phyloP scores from a whole-genome alignment of 2,113 vertebrate species.

The Polypterus senegalus region DNA sequence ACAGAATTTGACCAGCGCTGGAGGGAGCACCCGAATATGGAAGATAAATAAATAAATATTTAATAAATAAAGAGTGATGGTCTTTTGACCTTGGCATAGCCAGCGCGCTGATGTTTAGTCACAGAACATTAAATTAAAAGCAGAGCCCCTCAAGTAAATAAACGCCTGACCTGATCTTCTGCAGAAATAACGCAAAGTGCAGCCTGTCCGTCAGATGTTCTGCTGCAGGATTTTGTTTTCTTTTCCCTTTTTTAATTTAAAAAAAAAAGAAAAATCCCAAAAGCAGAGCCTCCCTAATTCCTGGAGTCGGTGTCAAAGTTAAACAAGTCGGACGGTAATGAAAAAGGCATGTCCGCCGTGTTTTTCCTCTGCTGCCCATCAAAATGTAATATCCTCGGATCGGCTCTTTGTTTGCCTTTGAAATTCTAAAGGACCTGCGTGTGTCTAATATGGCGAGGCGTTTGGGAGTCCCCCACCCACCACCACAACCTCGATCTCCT shows the following conservation, averaged over 20 bases:
- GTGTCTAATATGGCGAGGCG: conserved; percentile 43
- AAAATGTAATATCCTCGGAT: conserved; percentile 60
- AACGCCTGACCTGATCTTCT: too few species aligned
- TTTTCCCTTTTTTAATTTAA: neutral
- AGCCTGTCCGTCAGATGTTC: too few species aligned
- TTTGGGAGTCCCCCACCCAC: conserved; percentile 17
- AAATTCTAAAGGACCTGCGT: conserved; percentile 58
- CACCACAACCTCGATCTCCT: conserved; percentile 10
- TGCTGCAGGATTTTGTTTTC: neutral
- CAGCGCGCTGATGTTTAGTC: too few species aligned
- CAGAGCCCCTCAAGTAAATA: too few species aligned
- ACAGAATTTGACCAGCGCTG: too few species aligned
- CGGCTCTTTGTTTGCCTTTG: conserved; percentile 51
- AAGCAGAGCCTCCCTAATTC: conserved; percentile 15
- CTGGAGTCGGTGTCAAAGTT: conserved; percentile 15
- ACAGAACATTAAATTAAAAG: too few species aligned
- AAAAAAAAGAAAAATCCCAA: conserved; percentile 2
- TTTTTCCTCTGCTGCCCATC: conserved; percentile 47
- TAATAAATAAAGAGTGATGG: too few species aligned
- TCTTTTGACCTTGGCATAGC: too few species aligned
- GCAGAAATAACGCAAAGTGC: too few species aligned
- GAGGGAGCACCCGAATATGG: too few species aligned
- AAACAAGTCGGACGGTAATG: conserved; percentile 21
- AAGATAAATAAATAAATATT: too few species aligned
- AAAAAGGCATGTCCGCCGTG: conserved; percentile 23